These are phyloP conservation scores for Phocoena phocoena DNA, from an alignment of 2,113 vertebrate genomes.

Conservation along the genomic window DNA sequence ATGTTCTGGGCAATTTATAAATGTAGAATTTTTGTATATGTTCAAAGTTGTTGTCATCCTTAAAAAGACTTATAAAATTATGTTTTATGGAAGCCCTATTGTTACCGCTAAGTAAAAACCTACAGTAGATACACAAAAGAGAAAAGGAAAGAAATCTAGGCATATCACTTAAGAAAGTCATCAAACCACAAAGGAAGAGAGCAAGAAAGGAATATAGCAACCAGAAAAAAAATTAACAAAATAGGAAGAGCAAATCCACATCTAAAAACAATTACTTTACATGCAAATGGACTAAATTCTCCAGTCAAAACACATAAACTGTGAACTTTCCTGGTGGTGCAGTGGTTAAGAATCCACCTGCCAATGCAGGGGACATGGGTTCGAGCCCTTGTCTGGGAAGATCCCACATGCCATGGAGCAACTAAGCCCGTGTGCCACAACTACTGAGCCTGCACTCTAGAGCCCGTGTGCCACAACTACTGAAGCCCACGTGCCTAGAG, in stretches of 20 bases:
- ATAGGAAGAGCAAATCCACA: not conserved
- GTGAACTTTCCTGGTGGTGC: too few relatives aligned
- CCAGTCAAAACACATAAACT: not conserved
- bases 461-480: not conserved
- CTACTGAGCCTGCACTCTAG: not conserved
- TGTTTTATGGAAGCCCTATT: not conserved
- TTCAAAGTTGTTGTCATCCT: not conserved
- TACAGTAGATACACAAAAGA: not conserved
- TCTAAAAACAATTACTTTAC: not conserved
- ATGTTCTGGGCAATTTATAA: not conserved
- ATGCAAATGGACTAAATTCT: not conserved
- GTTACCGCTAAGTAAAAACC: not conserved
- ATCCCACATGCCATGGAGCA: accelerated
- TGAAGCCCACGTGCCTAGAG: not conserved
- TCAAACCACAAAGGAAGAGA: not conserved
- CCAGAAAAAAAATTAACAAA: not conserved
- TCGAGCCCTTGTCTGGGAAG: not conserved
- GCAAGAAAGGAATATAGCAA: not conserved
- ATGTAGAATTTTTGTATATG: not conserved
- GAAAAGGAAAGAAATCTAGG: not conserved
- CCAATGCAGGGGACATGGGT: too few relatives aligned
- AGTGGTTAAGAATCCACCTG: too few relatives aligned
- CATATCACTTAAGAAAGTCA: not conserved
- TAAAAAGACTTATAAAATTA: not conserved
- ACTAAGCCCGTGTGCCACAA: not conserved